Evolutionary conservation across 2,113 vertebrate species (phyloP).

Genomic region (Podarcis cretensis): DNA sequence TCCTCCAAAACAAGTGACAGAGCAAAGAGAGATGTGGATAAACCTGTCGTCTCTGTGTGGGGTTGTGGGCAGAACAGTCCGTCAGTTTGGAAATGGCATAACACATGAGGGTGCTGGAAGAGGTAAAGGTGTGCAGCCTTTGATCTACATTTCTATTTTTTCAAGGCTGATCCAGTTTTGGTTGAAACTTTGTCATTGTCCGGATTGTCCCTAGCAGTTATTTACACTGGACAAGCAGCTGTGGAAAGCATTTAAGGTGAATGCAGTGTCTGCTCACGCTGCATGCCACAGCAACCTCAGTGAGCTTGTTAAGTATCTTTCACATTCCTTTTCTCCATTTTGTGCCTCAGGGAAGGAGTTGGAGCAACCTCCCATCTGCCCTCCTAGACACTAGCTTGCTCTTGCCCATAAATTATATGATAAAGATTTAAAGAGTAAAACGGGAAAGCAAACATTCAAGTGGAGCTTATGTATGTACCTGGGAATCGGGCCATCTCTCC

Average conservation of each 20-base stretch:
- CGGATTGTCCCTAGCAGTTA: not conserved
- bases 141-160: not conserved
- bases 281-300: not conserved
- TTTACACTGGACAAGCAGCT: not conserved
- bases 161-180: not conserved
- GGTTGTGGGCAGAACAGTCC: not conserved
- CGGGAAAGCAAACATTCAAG: not conserved
- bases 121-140: not conserved
- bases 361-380: not conserved
- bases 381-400: not conserved
- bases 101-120: not conserved
- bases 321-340: not conserved
- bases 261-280: not conserved
- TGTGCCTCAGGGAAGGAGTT: not conserved
- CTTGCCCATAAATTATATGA: not conserved
- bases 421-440: not conserved
- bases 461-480: not conserved
- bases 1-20: too few species aligned
- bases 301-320: not conserved
- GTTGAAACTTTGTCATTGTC: too few species aligned
- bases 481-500: too few species aligned
- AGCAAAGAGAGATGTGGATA: too few species aligned
- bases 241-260: not conserved
- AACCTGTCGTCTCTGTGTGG: not conserved
- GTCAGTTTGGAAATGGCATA: not conserved